phyloP scores from a whole-genome alignment of 2,888 invertebrate species.

The Cheilosia pagana region DNA sequence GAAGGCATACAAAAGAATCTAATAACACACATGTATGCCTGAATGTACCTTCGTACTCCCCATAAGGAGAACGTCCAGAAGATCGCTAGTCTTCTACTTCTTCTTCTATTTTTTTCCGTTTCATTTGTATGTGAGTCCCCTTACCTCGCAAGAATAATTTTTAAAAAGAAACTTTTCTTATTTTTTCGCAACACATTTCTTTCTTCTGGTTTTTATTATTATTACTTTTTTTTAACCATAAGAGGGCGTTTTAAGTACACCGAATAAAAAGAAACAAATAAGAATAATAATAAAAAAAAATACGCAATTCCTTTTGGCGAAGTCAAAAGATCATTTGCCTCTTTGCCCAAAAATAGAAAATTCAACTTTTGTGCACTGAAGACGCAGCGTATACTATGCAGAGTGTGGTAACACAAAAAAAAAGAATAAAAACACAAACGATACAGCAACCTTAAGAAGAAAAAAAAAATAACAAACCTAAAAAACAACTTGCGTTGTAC shows the following conservation, averaged over 20 bases:
- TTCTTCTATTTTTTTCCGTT: not conserved
- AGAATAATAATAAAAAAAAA: slow-evolving; percentile 3
- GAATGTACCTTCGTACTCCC: slow-evolving; percentile 9
- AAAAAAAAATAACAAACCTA: slow-evolving; percentile 32
- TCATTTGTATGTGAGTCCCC: slow-evolving; percentile 32
- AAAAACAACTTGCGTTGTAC: slow-evolving; percentile 36
- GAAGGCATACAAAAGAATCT: slow-evolving; percentile 1
- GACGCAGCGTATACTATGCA: slow-evolving; percentile 48
- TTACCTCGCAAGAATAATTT: slow-evolving; percentile 17
- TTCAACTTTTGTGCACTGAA: slow-evolving; percentile 54
- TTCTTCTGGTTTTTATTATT: not conserved
- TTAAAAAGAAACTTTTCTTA: slow-evolving; percentile 10
- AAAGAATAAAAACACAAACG: slow-evolving; percentile 27
- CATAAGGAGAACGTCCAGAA: slow-evolving; percentile 23
- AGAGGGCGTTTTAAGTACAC: slow-evolving; percentile 30
- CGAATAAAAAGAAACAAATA: slow-evolving; percentile 9
- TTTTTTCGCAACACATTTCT: slow-evolving; percentile 1
- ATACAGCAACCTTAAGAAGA: slow-evolving; percentile 48
- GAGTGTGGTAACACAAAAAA: slow-evolving; percentile 40
- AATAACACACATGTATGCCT: slow-evolving; percentile 29
- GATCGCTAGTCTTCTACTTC: slow-evolving; percentile 16
- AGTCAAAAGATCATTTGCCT: slow-evolving; percentile 73
- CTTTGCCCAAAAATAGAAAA: slow-evolving; percentile 75
- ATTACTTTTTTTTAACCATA: slow-evolving; percentile 5
- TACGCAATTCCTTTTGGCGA: slow-evolving; percentile 57